Evolutionary conservation across 2,888 invertebrate species (phyloP).

Genomic region (Poecilus cupreus): DNA sequence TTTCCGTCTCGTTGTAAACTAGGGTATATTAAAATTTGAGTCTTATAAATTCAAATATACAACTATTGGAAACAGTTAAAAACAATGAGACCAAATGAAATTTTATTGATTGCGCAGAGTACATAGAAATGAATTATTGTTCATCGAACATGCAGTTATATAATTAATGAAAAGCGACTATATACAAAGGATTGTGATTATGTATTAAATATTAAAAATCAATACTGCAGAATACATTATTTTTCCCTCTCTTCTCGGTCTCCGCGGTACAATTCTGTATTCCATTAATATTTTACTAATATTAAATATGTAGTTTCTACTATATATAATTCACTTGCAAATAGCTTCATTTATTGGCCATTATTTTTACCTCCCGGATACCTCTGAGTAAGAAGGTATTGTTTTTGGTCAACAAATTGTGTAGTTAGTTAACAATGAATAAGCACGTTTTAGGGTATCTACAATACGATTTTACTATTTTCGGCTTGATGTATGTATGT

Average conservation of each 20-base stretch:
- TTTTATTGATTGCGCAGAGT: not conserved
- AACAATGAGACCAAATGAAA: not conserved
- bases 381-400: too few relatives aligned
- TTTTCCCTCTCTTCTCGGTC: not conserved
- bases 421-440: too few relatives aligned
- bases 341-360: too few relatives aligned
- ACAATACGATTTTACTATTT: too few relatives aligned
- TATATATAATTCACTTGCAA: too few relatives aligned
- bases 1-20: too few relatives aligned
- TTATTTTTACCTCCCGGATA: too few relatives aligned
- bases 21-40: too few relatives aligned
- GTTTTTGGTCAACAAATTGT: too few relatives aligned
- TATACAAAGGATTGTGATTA: constrained; percentile 24
- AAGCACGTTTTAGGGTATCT: too few relatives aligned
- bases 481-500: too few relatives aligned
- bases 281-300: not conserved
- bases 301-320: not conserved
- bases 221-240: constrained; percentile 22
- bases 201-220: constrained; percentile 33
- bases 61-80: not conserved
- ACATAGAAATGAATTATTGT: not conserved
- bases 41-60: too few relatives aligned
- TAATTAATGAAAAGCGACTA: constrained; percentile 18
- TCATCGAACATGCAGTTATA: not conserved
- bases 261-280: not conserved